Evolutionary conservation across 2,113 vertebrate genomes (phyloP).

Genomic region (Heterotis niloticus): DNA sequence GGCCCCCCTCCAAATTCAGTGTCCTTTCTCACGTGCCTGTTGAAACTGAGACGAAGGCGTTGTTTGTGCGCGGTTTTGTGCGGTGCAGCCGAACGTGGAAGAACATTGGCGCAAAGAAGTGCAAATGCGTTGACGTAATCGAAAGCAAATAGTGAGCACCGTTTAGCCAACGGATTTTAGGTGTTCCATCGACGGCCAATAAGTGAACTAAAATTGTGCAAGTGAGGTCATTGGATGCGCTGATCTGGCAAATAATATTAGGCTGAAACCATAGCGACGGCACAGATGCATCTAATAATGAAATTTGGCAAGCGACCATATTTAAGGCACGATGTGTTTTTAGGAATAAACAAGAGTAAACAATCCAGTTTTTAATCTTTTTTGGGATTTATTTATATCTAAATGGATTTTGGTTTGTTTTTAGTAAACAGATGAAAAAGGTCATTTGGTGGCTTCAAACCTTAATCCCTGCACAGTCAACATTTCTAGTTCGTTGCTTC

Average conservation of each 20-base stretch:
- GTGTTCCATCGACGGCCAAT: background rate
- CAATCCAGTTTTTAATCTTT: too few relatives aligned
- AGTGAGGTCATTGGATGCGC: background rate
- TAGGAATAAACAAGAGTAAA: too few relatives aligned
- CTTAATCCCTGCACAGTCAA: too few relatives aligned
- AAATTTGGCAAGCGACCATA: background rate
- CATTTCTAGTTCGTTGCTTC: too few relatives aligned
- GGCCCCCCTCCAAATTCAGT: background rate
- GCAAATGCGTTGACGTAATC: background rate
- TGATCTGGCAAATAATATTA: background rate
- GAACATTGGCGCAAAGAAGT: background rate
- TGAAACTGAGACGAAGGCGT: background rate
- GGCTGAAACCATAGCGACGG: background rate
- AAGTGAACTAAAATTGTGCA: background rate
- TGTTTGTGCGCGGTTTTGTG: background rate
- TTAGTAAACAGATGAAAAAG: too few relatives aligned
- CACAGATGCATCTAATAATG: conserved; percentile 1
- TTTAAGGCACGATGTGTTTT: background rate
- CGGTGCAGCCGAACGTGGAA: background rate
- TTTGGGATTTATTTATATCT: too few relatives aligned
- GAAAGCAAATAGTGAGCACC: background rate
- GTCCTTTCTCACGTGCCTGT: conserved; percentile 30
- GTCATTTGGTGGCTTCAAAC: too few relatives aligned
- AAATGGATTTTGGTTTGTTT: too few relatives aligned
- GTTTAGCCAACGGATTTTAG: background rate